Conservation (phyloP, 2,888 invertebrate species). For the Fragum sueziense region DNA sequence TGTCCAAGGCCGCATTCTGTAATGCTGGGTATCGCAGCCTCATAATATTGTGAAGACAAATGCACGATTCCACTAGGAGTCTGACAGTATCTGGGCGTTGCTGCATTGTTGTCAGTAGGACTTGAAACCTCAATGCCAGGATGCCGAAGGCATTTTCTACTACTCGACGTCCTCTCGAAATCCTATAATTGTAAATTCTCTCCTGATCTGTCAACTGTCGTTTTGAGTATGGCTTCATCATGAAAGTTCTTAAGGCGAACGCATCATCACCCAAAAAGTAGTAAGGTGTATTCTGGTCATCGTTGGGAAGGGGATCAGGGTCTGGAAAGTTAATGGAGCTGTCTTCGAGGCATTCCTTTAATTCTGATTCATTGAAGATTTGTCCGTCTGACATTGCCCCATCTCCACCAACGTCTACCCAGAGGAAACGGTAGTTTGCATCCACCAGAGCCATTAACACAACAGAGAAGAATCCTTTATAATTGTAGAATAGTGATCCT, state of each 20-base stretch:
- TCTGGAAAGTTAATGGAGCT: slow-evolving; percentile 49
- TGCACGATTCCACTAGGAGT: slow-evolving; percentile 41
- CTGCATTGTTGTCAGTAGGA: slow-evolving; percentile 35
- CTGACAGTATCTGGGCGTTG: slow-evolving; percentile 36
- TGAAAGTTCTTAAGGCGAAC: slow-evolving; percentile 54
- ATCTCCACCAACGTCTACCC: slow-evolving; percentile 45
- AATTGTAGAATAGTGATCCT: slow-evolving; percentile 58
- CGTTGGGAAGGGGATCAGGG: slow-evolving; percentile 48
- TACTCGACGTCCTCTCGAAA: slow-evolving; percentile 31
- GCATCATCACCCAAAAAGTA: slow-evolving; percentile 63
- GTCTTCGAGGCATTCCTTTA: slow-evolving; percentile 43
- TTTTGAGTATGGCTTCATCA: slow-evolving; percentile 64
- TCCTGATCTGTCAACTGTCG: slow-evolving; percentile 49
- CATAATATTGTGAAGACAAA: slow-evolving; percentile 60
- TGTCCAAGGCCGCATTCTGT: slow-evolving; percentile 50
- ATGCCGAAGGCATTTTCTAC: slow-evolving; percentile 41
- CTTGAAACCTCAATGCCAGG: slow-evolving; percentile 18
- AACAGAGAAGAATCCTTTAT: slow-evolving; percentile 59
- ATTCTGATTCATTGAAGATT: slow-evolving; percentile 48
- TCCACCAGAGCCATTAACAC: slow-evolving; percentile 60
- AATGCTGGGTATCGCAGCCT: slow-evolving; percentile 46
- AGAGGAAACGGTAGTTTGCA: slow-evolving; percentile 64
- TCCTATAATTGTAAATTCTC: slow-evolving; percentile 59
- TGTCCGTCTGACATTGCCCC: slow-evolving; percentile 49
- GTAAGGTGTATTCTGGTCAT: slow-evolving; percentile 58